Conservation (phyloP, 2,797 vertebrate species). For the Enteromius trimaculatus region DNA sequence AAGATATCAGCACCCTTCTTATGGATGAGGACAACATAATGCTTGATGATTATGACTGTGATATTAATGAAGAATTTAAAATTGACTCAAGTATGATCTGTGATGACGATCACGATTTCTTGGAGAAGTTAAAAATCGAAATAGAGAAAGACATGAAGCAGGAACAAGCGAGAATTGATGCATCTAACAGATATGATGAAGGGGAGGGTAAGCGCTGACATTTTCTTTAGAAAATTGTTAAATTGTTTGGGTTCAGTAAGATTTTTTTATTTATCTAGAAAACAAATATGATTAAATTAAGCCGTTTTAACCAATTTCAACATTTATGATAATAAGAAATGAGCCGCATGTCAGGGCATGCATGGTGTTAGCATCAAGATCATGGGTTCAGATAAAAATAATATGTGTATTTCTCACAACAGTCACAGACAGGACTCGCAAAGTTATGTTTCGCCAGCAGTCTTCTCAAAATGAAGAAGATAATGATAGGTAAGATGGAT, state of each 20-base stretch:
- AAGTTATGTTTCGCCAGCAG: constrained; percentile 66
- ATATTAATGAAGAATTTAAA: constrained; percentile 18
- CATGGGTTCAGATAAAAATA: neutral
- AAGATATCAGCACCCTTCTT: constrained; percentile 48
- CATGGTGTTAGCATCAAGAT: neutral
- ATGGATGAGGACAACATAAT: constrained; percentile 25
- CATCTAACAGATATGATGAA: constrained; percentile 71
- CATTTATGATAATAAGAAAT: neutral
- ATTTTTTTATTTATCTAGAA: no score
- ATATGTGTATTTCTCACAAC: constrained; percentile 6
- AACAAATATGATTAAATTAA: neutral
- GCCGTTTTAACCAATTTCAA: neutral
- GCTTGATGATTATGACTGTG: constrained; percentile 46
- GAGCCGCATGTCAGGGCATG: neutral
- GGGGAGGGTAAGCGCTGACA: constrained; percentile 44
- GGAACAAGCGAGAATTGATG: constrained; percentile 73
- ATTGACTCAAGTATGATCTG: neutral
- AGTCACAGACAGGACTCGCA: constrained; percentile 67
- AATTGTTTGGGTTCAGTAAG: neutral
- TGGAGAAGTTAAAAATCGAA: constrained; percentile 48
- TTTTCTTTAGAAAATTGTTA: neutral
- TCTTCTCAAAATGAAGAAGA: constrained; percentile 72
- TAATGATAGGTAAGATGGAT: constrained; percentile 69
- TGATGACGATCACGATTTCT: constrained; percentile 32
- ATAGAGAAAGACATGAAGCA: constrained; percentile 72